Evolutionary conservation across 2,888 invertebrate species (phyloP).

Genomic region (Spodoptera littoralis): DNA sequence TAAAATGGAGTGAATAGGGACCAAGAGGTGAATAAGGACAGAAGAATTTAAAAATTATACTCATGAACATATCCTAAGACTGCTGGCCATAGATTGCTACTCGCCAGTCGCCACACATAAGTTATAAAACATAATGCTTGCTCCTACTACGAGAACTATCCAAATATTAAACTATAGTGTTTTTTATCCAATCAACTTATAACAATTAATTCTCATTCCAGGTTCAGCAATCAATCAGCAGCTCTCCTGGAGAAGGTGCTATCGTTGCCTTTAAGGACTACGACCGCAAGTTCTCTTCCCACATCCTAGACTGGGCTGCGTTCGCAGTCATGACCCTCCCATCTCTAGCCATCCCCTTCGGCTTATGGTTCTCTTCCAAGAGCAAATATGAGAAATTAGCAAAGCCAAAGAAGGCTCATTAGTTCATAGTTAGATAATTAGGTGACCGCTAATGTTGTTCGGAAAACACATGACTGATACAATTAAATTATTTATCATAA

Average conservation of each 20-base stretch:
- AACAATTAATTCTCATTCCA: conserved; percentile 72
- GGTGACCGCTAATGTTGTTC: conserved; percentile 70
- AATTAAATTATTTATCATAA: not conserved
- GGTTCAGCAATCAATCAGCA: conserved; percentile 92
- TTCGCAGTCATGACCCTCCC: conserved; percentile 99
- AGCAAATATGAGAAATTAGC: conserved; percentile 96
- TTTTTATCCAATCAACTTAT: too few species aligned
- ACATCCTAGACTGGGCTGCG: conserved; percentile 98
- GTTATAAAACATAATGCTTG: too few species aligned
- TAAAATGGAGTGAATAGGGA: too few species aligned
- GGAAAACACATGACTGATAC: conserved; percentile 37
- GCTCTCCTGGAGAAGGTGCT: conserved; percentile 98
- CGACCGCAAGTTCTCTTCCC: conserved; percentile 98
- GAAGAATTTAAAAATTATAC: too few species aligned
- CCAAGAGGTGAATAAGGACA: too few species aligned
- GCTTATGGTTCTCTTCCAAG: conserved; percentile 98
- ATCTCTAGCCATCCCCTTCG: conserved; percentile 97
- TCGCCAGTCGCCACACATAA: too few species aligned
- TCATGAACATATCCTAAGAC: too few species aligned
- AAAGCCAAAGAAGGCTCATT: conserved; percentile 91
- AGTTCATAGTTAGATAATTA: conserved; percentile 64
- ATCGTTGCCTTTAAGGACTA: conserved; percentile 97
- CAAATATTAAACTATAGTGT: too few species aligned
- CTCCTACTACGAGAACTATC: too few species aligned
- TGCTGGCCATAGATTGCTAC: too few species aligned